Evolutionary conservation across 2,113 vertebrate genomes (phyloP).

Genomic region (Syngnathus typhle): DNA sequence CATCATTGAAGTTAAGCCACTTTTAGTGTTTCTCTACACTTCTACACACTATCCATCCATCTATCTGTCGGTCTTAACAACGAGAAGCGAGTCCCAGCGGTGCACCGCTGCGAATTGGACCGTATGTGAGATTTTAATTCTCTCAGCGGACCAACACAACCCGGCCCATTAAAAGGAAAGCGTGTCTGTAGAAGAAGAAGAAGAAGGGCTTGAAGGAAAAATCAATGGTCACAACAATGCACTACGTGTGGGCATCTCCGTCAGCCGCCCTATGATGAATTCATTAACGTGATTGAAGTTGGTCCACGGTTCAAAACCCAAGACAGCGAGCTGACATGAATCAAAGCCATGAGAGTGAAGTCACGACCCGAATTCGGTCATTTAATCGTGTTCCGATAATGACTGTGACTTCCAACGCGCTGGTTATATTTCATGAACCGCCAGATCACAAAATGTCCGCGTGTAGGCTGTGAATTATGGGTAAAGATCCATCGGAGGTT

Average conservation of each 20-base stretch:
- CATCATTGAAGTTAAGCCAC: background rate
- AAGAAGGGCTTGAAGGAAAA: slow-evolving; percentile 4
- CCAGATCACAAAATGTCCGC: slow-evolving; percentile 24
- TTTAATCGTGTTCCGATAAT: slow-evolving; percentile 53
- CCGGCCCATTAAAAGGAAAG: slow-evolving; percentile 52
- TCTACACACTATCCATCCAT: background rate
- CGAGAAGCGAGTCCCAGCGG: background rate
- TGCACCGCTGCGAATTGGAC: slow-evolving; percentile 11
- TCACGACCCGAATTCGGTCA: slow-evolving; percentile 53
- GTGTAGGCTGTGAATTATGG: slow-evolving; percentile 29
- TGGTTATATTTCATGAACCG: slow-evolving; percentile 34
- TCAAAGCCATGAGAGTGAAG: slow-evolving; percentile 40
- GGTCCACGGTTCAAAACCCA: slow-evolving; percentile 56
- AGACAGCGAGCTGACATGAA: slow-evolving; percentile 44
- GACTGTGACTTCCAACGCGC: slow-evolving; percentile 30
- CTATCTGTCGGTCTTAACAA: background rate
- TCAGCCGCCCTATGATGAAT: slow-evolving; percentile 51
- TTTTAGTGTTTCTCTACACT: background rate
- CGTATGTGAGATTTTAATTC: slow-evolving; percentile 36
- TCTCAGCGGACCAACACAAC: slow-evolving; percentile 28
- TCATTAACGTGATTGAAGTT: slow-evolving; percentile 66
- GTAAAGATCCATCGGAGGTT: slow-evolving; percentile 2
- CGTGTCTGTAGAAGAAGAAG: slow-evolving; percentile 26
- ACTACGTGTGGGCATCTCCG: slow-evolving; percentile 50
- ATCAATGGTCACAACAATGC: slow-evolving; percentile 60